Evolutionary conservation across 2,888 invertebrate species (phyloP).

Genomic region (Furcula furcula): DNA sequence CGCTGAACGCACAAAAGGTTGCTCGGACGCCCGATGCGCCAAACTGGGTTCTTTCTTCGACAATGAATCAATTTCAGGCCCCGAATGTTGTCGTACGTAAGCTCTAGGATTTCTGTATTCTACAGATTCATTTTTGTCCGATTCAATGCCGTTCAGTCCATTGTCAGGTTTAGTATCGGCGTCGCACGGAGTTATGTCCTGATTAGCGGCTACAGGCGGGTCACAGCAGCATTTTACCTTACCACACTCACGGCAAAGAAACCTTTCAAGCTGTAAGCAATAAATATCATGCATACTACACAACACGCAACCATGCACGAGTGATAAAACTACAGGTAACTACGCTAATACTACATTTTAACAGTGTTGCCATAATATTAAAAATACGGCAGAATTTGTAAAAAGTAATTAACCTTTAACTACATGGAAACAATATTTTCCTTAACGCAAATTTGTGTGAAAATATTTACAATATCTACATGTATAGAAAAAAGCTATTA

Average conservation of each 20-base stretch:
- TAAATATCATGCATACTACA: slow-evolving; percentile 81
- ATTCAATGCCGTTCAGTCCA: slow-evolving; percentile 24
- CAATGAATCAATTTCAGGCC: slow-evolving; percentile 37
- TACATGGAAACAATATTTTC: background rate
- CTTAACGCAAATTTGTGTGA: background rate
- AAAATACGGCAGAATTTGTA: background rate
- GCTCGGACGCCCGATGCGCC: slow-evolving; percentile 52
- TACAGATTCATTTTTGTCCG: slow-evolving; percentile 39
- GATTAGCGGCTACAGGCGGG: slow-evolving; percentile 34
- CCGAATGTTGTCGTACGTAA: slow-evolving; percentile 48
- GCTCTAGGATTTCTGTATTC: slow-evolving; percentile 53
- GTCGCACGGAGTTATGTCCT: slow-evolving; percentile 28
- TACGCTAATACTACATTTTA: slow-evolving; percentile 8
- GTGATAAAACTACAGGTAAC: slow-evolving; percentile 22
- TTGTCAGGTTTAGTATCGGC: slow-evolving; percentile 22
- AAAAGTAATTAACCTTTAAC: background rate
- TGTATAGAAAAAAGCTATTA: slow-evolving; percentile 8
- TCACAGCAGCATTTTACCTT: slow-evolving; percentile 85
- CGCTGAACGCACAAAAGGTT: slow-evolving; percentile 54
- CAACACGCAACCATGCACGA: slow-evolving; percentile 65
- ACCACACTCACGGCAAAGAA: slow-evolving; percentile 87
- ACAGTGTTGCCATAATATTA: background rate
- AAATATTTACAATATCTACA: slow-evolving; percentile 9
- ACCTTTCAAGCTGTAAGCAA: slow-evolving; percentile 87
- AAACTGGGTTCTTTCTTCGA: slow-evolving; percentile 32